A percentile compares a stretch with the other conserved stretches of the same genome.
Conservation (phyloP, 1,140 invertebrate genomes). For the Rhopalosiphum maidis region DNA sequence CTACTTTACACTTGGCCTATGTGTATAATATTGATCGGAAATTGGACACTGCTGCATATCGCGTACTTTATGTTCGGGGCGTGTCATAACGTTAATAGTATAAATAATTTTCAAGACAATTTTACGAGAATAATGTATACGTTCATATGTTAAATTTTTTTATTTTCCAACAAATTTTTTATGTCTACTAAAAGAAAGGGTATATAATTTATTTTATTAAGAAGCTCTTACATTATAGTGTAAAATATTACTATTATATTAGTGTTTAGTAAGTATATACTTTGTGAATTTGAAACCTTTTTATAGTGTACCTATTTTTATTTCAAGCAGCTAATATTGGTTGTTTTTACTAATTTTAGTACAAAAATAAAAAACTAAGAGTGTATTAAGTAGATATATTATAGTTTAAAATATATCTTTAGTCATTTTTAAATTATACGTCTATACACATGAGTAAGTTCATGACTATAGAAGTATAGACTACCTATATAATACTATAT, state of each 20-base stretch:
- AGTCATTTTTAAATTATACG: not conserved
- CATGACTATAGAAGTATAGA: not conserved
- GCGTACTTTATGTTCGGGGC: not conserved
- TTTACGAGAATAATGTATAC: not conserved
- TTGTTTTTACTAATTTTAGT: not conserved
- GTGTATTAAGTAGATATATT: not conserved
- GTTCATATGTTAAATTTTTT: not conserved
- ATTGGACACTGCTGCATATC: not conserved
- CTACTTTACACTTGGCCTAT: not conserved
- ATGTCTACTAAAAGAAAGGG: not conserved
- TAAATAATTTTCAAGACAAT: not conserved
- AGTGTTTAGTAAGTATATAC: too few species aligned
- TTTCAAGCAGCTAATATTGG: not conserved
- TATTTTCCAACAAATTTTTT: not conserved
- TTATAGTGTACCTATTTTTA: not conserved
- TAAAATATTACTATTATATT: not conserved
- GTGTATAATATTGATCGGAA: not conserved
- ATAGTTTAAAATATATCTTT: constrained; percentile 7
- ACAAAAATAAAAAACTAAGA: not conserved
- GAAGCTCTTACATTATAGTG: not conserved
- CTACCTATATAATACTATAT: not conserved
- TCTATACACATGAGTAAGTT: constrained; percentile 4
- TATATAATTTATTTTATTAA: not conserved
- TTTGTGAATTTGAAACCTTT: not conserved
- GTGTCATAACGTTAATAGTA: not conserved